A percentile compares a stretch with the other conserved stretches of the same genome.
Evolutionary conservation across 2,797 vertebrate species (phyloP).

Genomic region (Tapera naevia): DNA sequence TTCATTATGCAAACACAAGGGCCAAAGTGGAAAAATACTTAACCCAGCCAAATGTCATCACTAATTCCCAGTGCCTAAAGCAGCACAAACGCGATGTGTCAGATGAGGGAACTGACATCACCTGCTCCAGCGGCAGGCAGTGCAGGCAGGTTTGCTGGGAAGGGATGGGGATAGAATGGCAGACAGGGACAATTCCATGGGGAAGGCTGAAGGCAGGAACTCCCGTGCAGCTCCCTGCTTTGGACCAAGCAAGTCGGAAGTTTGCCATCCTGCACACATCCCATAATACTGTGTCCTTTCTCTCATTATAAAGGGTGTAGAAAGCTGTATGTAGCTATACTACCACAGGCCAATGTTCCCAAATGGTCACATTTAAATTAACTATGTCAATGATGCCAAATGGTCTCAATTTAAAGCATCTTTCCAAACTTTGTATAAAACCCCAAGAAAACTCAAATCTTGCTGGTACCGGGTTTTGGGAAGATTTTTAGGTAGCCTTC

Average conservation of each 20-base stretch:
- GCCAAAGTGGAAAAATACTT: neutral
- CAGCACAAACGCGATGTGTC: neutral
- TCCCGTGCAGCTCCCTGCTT: too few species aligned
- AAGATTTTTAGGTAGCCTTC: neutral
- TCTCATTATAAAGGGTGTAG: neutral
- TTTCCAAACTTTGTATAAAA: neutral
- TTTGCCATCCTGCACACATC: too few species aligned
- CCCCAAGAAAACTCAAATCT: neutral
- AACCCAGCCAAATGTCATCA: conserved; percentile 30
- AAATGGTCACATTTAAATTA: neutral
- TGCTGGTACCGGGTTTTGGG: neutral
- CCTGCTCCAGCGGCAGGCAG: neutral
- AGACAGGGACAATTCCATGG: too few species aligned
- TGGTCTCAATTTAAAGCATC: too few species aligned
- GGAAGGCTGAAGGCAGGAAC: too few species aligned
- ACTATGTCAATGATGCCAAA: neutral
- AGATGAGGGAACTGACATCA: neutral
- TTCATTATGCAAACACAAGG: conserved; percentile 49
- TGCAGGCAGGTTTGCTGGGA: too few species aligned
- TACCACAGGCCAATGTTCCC: accelerated
- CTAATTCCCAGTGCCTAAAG: neutral
- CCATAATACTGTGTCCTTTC: accelerated
- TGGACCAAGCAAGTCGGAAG: too few species aligned
- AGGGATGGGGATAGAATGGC: too few species aligned
- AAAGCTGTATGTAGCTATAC: neutral